These are phyloP conservation scores for Drosophila carrolli DNA, from an alignment of 1,140 invertebrate species.

Conservation along the genomic window DNA sequence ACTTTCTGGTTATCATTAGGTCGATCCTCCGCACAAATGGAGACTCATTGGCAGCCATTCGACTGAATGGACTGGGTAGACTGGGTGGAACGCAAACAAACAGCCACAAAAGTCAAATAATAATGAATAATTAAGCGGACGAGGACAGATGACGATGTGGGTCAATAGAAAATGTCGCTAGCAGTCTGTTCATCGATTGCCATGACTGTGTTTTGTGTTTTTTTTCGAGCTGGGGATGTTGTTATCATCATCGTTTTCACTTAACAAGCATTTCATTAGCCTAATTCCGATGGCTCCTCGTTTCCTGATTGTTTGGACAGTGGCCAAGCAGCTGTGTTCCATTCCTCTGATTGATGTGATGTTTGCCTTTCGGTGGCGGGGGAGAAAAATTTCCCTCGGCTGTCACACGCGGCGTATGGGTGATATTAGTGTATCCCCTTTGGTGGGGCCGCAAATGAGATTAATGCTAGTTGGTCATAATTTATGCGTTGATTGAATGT, in stretches of 20 bases:
- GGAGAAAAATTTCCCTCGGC: constrained; percentile 2
- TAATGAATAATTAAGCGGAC: constrained; percentile 60
- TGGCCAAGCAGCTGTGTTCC: constrained; percentile 9
- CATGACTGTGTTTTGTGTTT: constrained; percentile 8
- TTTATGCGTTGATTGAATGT: constrained; percentile 21
- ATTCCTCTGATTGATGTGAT: constrained; percentile 39
- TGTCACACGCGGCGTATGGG: constrained; percentile 47
- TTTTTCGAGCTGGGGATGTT: constrained; percentile 32
- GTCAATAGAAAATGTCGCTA: constrained; percentile 43
- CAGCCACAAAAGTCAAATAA: constrained; percentile 46
- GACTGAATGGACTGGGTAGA: too few species aligned
- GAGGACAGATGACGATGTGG: constrained; percentile 36
- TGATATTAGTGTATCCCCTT: constrained; percentile 19
- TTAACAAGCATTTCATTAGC: constrained; percentile 79
- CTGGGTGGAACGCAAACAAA: constrained; percentile 25
- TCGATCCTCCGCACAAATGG: constrained; percentile 12
- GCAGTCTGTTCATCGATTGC: constrained; percentile 20
- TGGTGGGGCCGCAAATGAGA: constrained; percentile 21
- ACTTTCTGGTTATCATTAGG: constrained; percentile 21
- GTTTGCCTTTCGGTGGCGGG: constrained; percentile 4
- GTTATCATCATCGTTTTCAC: constrained; percentile 65
- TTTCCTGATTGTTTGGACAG: constrained; percentile 29
- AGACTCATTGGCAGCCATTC: constrained; percentile 22
- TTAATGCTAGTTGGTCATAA: constrained; percentile 16
- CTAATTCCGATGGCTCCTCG: constrained; percentile 54